Percentiles rank a stretch among this genome's conserved stretches.
Conservation (phyloP, 2,888 invertebrate species). For the Phalangium opilio region DNA sequence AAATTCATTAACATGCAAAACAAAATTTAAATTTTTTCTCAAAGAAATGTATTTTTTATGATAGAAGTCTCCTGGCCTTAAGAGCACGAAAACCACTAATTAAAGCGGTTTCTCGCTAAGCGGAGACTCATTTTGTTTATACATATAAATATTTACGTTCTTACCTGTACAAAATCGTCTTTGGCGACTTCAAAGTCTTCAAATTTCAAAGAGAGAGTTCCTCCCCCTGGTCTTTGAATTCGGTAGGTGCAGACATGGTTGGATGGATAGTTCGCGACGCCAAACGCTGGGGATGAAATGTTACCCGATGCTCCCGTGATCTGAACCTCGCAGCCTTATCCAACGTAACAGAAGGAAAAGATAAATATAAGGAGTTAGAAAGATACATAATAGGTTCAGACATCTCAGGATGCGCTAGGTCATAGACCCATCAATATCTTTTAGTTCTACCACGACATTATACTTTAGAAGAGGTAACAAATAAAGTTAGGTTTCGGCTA, state of each 20-base stretch:
- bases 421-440: too few species aligned
- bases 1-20: not conserved
- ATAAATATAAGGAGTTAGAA: too few species aligned
- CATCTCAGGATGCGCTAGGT: too few species aligned
- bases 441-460: too few species aligned
- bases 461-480: too few species aligned
- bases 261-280: conserved; percentile 68
- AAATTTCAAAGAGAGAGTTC: conserved; percentile 74
- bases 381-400: too few species aligned
- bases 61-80: too few species aligned
- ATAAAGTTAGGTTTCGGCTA: too few species aligned
- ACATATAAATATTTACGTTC: conserved; percentile 1
- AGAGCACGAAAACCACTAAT: too few species aligned
- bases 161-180: conserved; percentile 70
- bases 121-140: too few species aligned
- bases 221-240: conserved; percentile 65
- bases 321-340: conserved; percentile 67
- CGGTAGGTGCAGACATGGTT: conserved; percentile 81
- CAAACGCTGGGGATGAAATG: conserved; percentile 74
- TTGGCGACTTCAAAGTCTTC: conserved; percentile 70
- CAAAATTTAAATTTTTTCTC: not conserved
- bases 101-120: too few species aligned
- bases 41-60: not conserved
- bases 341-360: too few species aligned
- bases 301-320: conserved; percentile 70